phyloP scores from a whole-genome alignment of 2,113 vertebrate species.

The Ammodytes marinus region DNA sequence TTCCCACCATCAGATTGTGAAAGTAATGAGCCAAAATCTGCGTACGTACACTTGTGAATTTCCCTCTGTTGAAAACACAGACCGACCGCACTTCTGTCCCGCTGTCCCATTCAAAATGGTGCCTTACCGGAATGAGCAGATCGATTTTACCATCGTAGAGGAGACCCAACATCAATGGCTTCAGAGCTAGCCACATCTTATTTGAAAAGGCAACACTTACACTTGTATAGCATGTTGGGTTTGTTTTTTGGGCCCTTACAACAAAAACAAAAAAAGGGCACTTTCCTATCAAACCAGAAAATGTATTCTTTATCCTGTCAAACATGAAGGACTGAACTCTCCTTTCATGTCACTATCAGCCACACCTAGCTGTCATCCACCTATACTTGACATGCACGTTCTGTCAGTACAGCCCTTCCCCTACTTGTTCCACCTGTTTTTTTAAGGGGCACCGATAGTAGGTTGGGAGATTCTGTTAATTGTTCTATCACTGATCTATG shows the following conservation, averaged over 20 bases:
- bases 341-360: neutral
- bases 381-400: constrained; percentile 54
- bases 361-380: constrained; percentile 21
- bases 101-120: constrained; percentile 49
- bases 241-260: constrained; percentile 17
- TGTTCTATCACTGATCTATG: constrained; percentile 49
- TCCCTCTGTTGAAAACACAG: constrained; percentile 16
- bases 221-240: neutral
- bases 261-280: too few relatives aligned
- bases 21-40: constrained; percentile 41
- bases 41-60: neutral
- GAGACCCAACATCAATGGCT: constrained; percentile 12
- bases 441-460: constrained; percentile 12
- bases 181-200: neutral
- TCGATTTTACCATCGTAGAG: constrained; percentile 25
- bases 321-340: constrained; percentile 1
- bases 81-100: constrained; percentile 18
- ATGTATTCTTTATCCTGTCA: neutral
- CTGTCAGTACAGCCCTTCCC: constrained; percentile 40
- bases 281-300: constrained; percentile 2
- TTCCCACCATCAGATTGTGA: constrained; percentile 6
- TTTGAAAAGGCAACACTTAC: constrained; percentile 20
- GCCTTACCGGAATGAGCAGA: constrained; percentile 62
- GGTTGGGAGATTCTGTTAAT: constrained; percentile 24
- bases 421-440: constrained; percentile 57